Conservation (phyloP, 2,113 vertebrate species). For the Salminus brasiliensis region DNA sequence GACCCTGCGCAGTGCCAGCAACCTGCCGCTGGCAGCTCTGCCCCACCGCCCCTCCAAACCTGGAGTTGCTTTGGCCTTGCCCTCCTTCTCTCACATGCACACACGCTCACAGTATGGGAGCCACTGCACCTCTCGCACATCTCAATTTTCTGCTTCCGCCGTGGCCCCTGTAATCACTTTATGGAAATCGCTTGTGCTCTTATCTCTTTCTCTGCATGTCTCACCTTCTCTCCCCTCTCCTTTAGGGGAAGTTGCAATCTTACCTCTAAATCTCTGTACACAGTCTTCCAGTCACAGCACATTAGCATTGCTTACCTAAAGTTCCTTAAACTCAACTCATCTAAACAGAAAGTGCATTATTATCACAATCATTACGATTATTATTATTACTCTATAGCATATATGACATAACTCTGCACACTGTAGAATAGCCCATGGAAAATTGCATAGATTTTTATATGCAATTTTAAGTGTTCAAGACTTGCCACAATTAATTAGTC, state of each 20-base stretch:
- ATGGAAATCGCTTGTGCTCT: constrained; percentile 45
- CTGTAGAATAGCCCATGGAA: too few species aligned
- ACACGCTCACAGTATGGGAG: neutral
- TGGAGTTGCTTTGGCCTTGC: constrained; percentile 12
- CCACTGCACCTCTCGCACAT: constrained; percentile 14
- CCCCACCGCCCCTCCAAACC: constrained; percentile 24
- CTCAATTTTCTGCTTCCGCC: constrained; percentile 51
- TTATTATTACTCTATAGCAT: neutral
- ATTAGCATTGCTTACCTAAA: constrained; percentile 58
- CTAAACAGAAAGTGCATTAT: neutral
- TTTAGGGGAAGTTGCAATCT: constrained; percentile 32
- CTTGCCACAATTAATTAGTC: too few species aligned
- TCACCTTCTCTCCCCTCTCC: constrained; percentile 17
- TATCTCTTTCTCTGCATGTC: constrained; percentile 43
- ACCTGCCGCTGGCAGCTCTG: constrained; percentile 48
- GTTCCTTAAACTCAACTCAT: constrained; percentile 32
- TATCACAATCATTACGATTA: neutral
- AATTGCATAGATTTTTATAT: too few species aligned
- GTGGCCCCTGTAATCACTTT: constrained; percentile 55
- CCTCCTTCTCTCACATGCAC: neutral
- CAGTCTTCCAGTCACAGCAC: constrained; percentile 56
- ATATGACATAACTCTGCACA: too few species aligned
- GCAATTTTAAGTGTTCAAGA: too few species aligned
- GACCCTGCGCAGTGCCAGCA: constrained; percentile 38
- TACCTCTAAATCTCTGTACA: constrained; percentile 56